phyloP scores from a whole-genome alignment of 2,888 invertebrate genomes.

The Imbricaverruca yamaguchii region DNA sequence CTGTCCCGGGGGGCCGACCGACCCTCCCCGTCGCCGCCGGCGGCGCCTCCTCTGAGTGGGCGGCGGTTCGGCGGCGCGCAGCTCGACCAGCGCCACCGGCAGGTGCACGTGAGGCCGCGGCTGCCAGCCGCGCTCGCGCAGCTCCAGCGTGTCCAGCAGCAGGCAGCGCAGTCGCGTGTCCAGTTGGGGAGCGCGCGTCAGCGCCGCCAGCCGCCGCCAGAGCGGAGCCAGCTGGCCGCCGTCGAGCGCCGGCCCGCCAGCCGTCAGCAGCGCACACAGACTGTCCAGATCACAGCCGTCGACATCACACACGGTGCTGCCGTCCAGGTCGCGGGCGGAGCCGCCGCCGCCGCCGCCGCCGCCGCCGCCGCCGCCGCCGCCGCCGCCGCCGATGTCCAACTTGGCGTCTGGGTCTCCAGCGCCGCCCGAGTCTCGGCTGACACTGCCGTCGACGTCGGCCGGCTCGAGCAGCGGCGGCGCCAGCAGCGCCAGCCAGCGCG shows the following conservation, averaged over 20 bases:
- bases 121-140: background rate
- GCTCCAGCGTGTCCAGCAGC: constrained; percentile 6
- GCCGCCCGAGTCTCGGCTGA: too few relatives aligned
- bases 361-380: too few relatives aligned
- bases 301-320: too few relatives aligned
- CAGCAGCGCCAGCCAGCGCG: constrained; percentile 37
- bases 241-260: background rate
- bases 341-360: too few relatives aligned
- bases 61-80: constrained; percentile 54
- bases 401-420: too few relatives aligned
- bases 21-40: background rate
- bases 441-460: background rate
- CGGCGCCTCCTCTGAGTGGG: constrained; percentile 12
- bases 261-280: constrained; percentile 8
- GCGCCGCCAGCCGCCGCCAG: background rate
- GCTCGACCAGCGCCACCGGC: constrained; percentile 52
- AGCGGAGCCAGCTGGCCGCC: background rate
- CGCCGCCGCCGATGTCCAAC: too few relatives aligned
- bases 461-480: background rate
- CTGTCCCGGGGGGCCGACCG: constrained; percentile 36
- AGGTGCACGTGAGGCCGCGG: background rate
- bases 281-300: background rate
- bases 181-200: background rate
- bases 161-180: constrained; percentile 3
- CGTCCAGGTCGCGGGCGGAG: too few relatives aligned